Base-by-base conservation (phyloP, 2,113 vertebrate genomes). In the Coracopsis vasa region DNA sequence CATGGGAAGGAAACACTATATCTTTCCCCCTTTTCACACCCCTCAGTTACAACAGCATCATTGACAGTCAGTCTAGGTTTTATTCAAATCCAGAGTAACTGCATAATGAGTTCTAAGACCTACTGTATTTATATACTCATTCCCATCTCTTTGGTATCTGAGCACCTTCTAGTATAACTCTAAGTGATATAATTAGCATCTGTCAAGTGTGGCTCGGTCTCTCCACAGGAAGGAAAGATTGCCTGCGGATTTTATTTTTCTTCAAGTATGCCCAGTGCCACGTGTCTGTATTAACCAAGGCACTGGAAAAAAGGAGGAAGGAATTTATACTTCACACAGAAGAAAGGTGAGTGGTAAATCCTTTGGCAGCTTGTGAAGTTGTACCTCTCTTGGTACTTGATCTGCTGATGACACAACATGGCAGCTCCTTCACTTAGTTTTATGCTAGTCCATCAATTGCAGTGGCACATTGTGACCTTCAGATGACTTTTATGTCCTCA, bases 41-140 rank as follows among this genome's bases (percentile, higher is more conserved):
- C 37, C 18, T 71, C 44, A 58, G 60, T 80, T 90, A n/a, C 45
- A 84, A 54, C 50, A 83, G 54, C 29, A 44, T 15, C 54, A 80
- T 1, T 88, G 64, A 77, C 70, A 96, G n/a, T 60, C 66, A 82
- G 67, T 77, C 54, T 62, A 74, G 60, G 23, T 61, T 96, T 90
- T 86, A 95, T 84, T 93, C 75, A 95, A 92, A 77, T 64, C 71
- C 45, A 56, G 27, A 91, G 25, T 47, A 42, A 83, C 33, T 83
- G 48, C 24, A 86, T 90, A 92, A 78, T 88, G 33, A 79, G 35
- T 81, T 86, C 39, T 64, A 60, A 78, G 51, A 67, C 19, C 48
- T 70, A 42, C 51, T 48, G 42, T 80, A 81, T 94, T 88, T 88
- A 56, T 80, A 45, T 15, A 86, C n/a, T 39, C 33, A n/a, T 83